phyloP scores from a whole-genome alignment of 2,113 vertebrate species.

The Chascanopsetta lugubris region DNA sequence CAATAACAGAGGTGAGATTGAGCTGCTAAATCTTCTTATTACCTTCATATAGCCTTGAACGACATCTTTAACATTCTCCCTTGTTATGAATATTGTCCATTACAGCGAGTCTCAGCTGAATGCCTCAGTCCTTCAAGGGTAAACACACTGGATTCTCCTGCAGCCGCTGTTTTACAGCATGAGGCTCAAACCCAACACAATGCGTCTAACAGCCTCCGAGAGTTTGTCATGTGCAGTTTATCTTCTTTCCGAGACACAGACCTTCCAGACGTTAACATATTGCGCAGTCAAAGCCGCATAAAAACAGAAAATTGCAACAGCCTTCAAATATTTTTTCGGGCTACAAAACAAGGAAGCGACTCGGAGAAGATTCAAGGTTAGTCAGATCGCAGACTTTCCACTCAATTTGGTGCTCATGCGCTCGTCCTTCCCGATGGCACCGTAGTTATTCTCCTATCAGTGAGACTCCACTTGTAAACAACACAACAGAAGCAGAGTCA shows the following conservation, averaged over 20 bases:
- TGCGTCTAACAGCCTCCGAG: too few relatives aligned
- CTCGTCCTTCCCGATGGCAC: background rate
- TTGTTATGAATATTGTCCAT: background rate
- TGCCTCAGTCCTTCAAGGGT: background rate
- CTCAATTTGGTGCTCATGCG: background rate
- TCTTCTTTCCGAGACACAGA: background rate
- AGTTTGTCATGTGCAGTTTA: background rate
- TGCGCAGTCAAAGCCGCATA: background rate
- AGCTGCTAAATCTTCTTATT: background rate
- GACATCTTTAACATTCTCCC: background rate
- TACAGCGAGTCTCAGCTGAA: background rate
- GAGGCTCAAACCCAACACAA: constrained; percentile 5
- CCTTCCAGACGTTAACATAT: background rate
- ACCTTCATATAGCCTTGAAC: background rate
- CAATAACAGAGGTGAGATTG: background rate
- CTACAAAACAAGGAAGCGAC: background rate
- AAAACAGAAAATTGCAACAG: background rate
- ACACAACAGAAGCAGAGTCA: background rate
- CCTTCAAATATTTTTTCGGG: background rate
- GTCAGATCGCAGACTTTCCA: constrained; percentile 6
- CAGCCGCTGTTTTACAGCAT: background rate
- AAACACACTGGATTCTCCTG: background rate
- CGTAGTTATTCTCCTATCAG: background rate
- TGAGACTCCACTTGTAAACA: constrained; percentile 7
- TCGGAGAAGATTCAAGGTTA: constrained; percentile 14